Base-by-base conservation (phyloP, 2,888 invertebrate genomes). In the Hoplodrina ambigua region DNA sequence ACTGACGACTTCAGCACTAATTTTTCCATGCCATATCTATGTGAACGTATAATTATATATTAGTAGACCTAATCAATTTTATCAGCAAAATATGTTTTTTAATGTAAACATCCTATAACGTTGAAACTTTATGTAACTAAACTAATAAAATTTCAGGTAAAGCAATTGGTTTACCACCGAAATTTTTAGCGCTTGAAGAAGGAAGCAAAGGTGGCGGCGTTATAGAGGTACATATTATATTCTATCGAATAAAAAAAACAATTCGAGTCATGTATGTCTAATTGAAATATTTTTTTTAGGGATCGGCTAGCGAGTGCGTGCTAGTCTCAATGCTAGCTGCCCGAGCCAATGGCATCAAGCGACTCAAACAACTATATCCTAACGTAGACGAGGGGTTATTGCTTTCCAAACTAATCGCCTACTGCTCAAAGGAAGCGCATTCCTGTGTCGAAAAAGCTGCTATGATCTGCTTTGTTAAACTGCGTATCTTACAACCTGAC, bases 251-350 rank as follows among this genome's bases (percentile, higher is more conserved):
- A 25, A 30, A 4, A 8, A 33, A 20, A 50, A 46, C 4, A 5
- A 5, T 25, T 46, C 3, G 5, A 37, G 3, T 15, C 37, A 17
- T 46, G n/a, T 52, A 17, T 50, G n/a, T 46, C 15, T 30, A 52
- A 52, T 46, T n/a, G 20, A 0, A 49, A 55, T 49, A 20, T 57
- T 0, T 19, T 57, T 69, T 77, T 1, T 90, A 99, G 99, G 98
- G 99, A 8, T 99, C 99, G 1, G 99, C 99, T 8, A 99, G 99
- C 87, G 99, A 99, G 92, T 99, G 99, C 90, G 97, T 99, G 65
- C 96, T 99, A 74, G 99, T 99, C 13, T 97, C 98, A 53, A 98
- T 99, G 97, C 91, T 99, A 79, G 99, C 99, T 0, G 99, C 99
- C 1, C 96, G 99, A 85, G 98, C 98, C 19, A 98, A 98, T 90